A percentile compares a stretch with the other conserved stretches of the same genome.
Evolutionary conservation across 2,797 vertebrate genomes (phyloP).

Genomic region (Mormyrus hasselquistii): DNA sequence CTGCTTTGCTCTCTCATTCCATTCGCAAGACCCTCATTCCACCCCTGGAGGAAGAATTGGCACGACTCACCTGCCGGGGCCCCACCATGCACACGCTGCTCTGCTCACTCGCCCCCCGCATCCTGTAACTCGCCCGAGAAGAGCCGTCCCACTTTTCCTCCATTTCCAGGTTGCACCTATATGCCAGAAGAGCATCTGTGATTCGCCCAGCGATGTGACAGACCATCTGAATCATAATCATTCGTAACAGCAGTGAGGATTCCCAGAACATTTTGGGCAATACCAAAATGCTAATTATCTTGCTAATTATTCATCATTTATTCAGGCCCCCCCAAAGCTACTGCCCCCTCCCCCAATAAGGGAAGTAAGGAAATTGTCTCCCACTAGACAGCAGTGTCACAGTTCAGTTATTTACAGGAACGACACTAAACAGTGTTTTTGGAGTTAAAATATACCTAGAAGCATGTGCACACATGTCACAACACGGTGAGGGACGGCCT

Average conservation of each 20-base stretch:
- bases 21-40: neutral
- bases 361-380: neutral
- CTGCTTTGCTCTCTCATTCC: neutral
- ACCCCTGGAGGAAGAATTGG: neutral
- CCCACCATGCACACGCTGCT: conserved; percentile 60
- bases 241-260: neutral
- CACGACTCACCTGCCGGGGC: conserved; percentile 61
- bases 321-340: neutral
- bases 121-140: conserved; percentile 76
- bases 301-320: neutral
- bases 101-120: conserved; percentile 59
- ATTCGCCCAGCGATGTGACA: neutral
- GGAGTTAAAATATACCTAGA: conserved; percentile 1
- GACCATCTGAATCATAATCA: neutral
- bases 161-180: conserved; percentile 64
- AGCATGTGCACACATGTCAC: neutral
- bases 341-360: neutral
- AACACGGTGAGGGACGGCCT: neutral
- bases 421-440: neutral
- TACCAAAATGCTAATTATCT: neutral
- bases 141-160: conserved; percentile 69
- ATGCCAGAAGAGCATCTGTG: conserved; percentile 29
- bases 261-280: neutral
- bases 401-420: neutral
- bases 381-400: neutral